These are phyloP conservation scores for Pristionchus arcanus DNA, from an alignment of 2,888 invertebrate genomes.

Conservation along the genomic window DNA sequence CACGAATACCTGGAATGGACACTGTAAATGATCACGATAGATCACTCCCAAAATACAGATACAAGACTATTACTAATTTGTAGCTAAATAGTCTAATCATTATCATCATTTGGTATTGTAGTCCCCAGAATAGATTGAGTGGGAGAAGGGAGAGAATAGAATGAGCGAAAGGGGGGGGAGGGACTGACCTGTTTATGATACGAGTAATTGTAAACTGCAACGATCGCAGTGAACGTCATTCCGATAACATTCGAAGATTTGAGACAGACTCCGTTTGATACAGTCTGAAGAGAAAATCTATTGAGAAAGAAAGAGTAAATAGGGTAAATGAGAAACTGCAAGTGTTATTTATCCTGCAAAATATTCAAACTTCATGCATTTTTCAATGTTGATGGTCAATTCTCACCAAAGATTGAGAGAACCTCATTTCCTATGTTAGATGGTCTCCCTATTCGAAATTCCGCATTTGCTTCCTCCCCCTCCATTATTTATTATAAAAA, in stretches of 20 bases:
- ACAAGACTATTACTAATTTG: not conserved
- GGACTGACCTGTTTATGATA: slow-evolving; percentile 46
- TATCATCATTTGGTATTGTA: not conserved
- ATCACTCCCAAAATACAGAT: not conserved
- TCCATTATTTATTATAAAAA: no score
- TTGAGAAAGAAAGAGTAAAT: not conserved
- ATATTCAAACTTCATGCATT: no score
- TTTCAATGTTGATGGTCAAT: no score
- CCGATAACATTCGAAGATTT: slow-evolving; percentile 56
- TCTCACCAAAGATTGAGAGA: no score
- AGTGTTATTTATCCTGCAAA: no score
- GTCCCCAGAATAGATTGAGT: not conserved
- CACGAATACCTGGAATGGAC: slow-evolving; percentile 50
- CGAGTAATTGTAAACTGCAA: slow-evolving; percentile 48
- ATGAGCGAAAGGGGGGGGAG: not conserved
- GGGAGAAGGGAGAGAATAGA: not conserved
- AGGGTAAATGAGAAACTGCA: no score
- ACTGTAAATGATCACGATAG: not conserved
- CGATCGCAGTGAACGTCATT: slow-evolving; percentile 54
- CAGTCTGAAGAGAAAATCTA: not conserved
- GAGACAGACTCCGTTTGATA: slow-evolving; percentile 46
- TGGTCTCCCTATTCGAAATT: no score
- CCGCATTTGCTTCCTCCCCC: no score
- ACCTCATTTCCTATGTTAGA: no score
- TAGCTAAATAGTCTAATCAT: not conserved